Evolutionary conservation across 30 jellyfish, hydroid and myxozoan genomes (phyloP).

Genomic region (Hydractinia symbiolongicarpus): DNA sequence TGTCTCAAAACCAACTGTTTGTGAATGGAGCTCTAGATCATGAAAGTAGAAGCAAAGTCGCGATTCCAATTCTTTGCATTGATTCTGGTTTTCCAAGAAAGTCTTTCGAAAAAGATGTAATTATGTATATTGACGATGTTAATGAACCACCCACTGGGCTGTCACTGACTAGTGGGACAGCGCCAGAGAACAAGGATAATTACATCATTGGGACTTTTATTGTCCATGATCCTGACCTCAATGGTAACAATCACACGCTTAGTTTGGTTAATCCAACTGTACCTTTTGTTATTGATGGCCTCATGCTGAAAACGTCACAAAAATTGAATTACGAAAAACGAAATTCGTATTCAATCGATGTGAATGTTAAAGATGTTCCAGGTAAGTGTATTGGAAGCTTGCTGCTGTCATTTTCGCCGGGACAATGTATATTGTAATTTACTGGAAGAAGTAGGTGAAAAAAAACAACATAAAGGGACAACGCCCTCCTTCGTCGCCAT

Average conservation of each 20-base stretch:
- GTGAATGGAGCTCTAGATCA: background rate
- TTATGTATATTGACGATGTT: conserved; percentile 39
- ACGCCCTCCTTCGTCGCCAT: too few species aligned
- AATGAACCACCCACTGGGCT: conserved; percentile 69
- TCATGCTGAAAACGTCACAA: background rate
- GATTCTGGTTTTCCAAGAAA: conserved; percentile 60
- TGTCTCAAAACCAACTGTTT: background rate
- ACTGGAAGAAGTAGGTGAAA: too few species aligned
- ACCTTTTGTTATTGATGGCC: background rate
- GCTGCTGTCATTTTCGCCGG: too few species aligned
- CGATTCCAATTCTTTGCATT: conserved; percentile 20
- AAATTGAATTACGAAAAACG: background rate
- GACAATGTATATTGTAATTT: too few species aligned
- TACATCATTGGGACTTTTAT: conserved; percentile 43
- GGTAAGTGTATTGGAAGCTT: background rate
- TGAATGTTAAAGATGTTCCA: conserved; percentile 2
- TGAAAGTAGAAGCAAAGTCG: background rate
- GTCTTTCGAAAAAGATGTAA: conserved; percentile 29
- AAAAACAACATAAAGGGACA: too few species aligned
- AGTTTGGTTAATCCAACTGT: background rate
- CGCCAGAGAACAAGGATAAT: conserved; percentile 38
- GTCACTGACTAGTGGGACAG: conserved; percentile 18
- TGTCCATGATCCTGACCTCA: conserved; percentile 52
- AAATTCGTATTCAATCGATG: background rate
- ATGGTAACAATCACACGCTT: background rate